Evolutionary conservation across 2,797 vertebrate species (phyloP), one percentile per base, ranked within the genome.

Genomic region (Erethizon dorsatum): DNA sequence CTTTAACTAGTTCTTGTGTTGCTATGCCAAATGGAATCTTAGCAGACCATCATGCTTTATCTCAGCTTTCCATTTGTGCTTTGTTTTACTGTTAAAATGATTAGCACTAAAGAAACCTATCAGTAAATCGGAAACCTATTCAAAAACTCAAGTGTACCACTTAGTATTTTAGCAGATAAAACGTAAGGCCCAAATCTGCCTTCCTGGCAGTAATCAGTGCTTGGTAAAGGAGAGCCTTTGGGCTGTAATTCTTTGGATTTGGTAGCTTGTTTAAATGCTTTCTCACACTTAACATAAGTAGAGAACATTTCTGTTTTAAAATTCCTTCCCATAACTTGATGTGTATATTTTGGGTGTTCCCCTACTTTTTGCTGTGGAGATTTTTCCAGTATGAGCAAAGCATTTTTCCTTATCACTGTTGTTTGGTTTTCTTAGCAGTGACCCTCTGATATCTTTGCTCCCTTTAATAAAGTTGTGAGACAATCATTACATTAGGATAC

Each of bases 41-140:
- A 15, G 33, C 47, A 79, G 75, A 79, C 87, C 1, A 0, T 41
- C 18, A 13, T 1, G 28, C 79, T 96, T 98, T 97, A 97, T 97
- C 97, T 97, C 24, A 56, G 52, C 69, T 83, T 95, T 87, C 88
- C 97, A 97, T 91, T 95, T 86, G 88, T 56, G 65, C 79, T 91
- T 97, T 97, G 96, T 97, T 97, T 93, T 83, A 78, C 33, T 95
- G 93, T 96, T 84, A 91, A 87, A 88, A 83, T 97, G 94, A 96
- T 96, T 96, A 97, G 87, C 95, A 91, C 83, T 91, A 71, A 83
- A 90, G 50, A 95, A 80, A 92, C 84, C 90, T 94, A 92, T 95
- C 95, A 95, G 95, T 89, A 93, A 92, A 97, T 97, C 94, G 92
- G 95, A 97, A 93, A 71, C 85, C 96, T 97, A 97, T 97, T 97